Percentiles rank a stretch among this genome's conserved stretches.
Evolutionary conservation across 2,888 invertebrate genomes (phyloP).

Genomic region (Eilema griseolum): DNA sequence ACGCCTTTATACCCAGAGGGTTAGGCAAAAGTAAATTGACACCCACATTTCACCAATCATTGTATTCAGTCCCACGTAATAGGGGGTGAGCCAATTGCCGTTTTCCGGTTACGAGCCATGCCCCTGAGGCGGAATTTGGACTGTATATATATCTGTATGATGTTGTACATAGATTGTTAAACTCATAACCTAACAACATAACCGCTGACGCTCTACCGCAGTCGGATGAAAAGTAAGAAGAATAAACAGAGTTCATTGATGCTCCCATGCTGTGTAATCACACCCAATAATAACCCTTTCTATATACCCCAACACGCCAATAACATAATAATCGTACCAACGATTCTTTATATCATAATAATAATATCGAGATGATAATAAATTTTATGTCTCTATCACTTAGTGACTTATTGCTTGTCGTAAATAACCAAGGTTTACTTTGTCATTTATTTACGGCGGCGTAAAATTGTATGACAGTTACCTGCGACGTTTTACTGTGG

Average conservation of each 20-base stretch:
- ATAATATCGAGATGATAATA: constrained; percentile 48
- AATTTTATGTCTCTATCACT: constrained; percentile 81
- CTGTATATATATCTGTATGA: no score
- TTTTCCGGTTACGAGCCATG: no score
- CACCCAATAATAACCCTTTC: constrained; percentile 2
- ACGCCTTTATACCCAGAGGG: no score
- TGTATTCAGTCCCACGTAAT: no score
- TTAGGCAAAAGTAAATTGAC: no score
- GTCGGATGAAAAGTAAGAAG: neutral
- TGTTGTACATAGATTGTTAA: neutral
- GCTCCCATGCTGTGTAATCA: neutral
- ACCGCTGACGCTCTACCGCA: neutral
- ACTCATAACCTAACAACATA: neutral
- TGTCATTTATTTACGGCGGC: constrained; percentile 79
- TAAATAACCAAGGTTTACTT: constrained; percentile 81
- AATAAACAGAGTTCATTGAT: neutral
- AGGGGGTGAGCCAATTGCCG: no score
- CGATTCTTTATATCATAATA: constrained; percentile 51
- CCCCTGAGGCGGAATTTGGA: no score
- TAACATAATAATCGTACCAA: constrained; percentile 46
- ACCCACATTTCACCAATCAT: no score
- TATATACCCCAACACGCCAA: constrained; percentile 23
- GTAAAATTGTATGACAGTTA: constrained; percentile 50
- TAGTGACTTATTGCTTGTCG: constrained; percentile 74
- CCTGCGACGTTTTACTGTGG: constrained; percentile 47